Evolutionary conservation across 1,140 invertebrate species (phyloP), one percentile per base, ranked within the genome.

Genomic region (Solen grandis): DNA sequence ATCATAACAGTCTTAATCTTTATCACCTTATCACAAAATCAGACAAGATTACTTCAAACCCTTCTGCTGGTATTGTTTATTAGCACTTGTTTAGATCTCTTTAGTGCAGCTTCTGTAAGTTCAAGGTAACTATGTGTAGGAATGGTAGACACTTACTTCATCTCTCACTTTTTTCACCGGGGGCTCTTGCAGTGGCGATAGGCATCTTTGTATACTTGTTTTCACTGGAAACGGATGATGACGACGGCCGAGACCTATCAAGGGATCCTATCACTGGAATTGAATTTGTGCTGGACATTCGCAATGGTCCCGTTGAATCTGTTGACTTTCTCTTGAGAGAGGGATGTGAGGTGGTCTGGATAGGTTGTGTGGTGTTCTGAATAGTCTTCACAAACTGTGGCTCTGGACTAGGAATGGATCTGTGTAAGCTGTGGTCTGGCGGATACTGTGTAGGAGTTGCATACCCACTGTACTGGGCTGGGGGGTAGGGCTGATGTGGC

Each of bases 261-360:
- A n/a, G n/a, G n/a, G n/a, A 10, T 46, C 41, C 19, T 8, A 76
- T 76, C n/a, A 77, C 52, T 22, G 75, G 75, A 10, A 77, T 33
- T 54, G 63, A 66, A 36, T 33, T 77, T 52, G 31, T 57, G 31
- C 19, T 68, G 35, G 75, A 77, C 13, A 33, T 41, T 41, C 63
- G 35, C 31, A 77, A 33, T 1, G 75, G 62, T 19, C 63, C 75
- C 4, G 19, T 35, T 13, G 10, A n/a, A 29, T 41, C 75, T 27
- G 41, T 27, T 31, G 62, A 77, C n/a, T 54, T 66, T 25, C 75
- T 54, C 41, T 77, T 77, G 4, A 77, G 41, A 8, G 75, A 46
- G 41, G 41, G 41, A 46, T 46, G 41, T 10, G 8, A 10, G 8
- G 41, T 46, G 41, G 41, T 46, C 41, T 46, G 41, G 41, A 46